Base-by-base conservation (phyloP, 2,888 invertebrate species). In the Epinotia demarniana region DNA sequence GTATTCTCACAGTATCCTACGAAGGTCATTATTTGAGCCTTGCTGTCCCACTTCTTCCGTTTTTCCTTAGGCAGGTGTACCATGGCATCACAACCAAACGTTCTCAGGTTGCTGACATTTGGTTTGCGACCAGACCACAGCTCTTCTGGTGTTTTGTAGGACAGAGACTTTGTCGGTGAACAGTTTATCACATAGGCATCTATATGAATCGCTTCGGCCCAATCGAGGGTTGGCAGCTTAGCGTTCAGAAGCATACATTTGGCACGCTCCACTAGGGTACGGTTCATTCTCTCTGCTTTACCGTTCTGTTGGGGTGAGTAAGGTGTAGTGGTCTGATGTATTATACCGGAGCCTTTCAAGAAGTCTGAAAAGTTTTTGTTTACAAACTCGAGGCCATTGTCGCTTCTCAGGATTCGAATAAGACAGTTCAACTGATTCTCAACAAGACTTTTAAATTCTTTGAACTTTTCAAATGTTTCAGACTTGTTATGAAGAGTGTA, bases 1-100 rank as follows among this genome's bases (percentile, higher is more conserved):
- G 77, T 77, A 46, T 79, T 61, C 39, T 85, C 85, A 75, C 81
- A 80, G 72, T 90, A 89, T 11, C 89, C 90, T 55, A 88, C 80
- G 55, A 88, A 84, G n/a, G 84, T 81, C 33, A 82, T 75, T 39
- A 3, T 39, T 39, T 39, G 39, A 39, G 39, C 39, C 39, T 39
- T 39, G 39, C 39, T 39, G 39, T 39, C 39, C 39, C 39, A 39
- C 43, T 43, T 43, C 43, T 33, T 33, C 33, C 33, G 33, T 33
- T 33, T 33, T 33, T 33, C 33, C 33, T 33, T 33, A 33, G 33
- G 33, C 33, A 33, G 33, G 33, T 33, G 33, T 33, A 33, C 33
- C 33, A 33, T 33, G 33, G 33, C 33, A 33, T 3, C 33, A 33
- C 33, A 33, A 6, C 33, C 43, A 43, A 43, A 81, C 60, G 23